Percentiles rank a stretch among this genome's conserved stretches.
Conservation (phyloP, 2,888 invertebrate species). For the Polymixis flavicincta region DNA sequence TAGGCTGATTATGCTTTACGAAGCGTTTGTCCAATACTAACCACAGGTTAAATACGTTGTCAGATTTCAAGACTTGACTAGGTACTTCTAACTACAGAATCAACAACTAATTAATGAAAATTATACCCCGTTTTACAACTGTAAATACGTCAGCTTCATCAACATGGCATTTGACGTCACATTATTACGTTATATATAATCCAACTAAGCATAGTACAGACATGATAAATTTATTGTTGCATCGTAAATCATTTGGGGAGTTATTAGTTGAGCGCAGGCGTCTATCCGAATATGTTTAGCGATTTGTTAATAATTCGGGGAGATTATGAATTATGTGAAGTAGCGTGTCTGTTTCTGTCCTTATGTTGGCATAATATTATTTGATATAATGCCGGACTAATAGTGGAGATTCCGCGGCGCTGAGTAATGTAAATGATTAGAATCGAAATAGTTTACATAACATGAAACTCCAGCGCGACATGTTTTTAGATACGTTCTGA, state of each 20-base stretch:
- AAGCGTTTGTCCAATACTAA: not conserved
- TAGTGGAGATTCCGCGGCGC: constrained; percentile 1
- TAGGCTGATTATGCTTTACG: too few relatives aligned
- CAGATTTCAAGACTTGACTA: not conserved
- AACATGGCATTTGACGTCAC: constrained; percentile 43
- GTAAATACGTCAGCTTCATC: constrained; percentile 6
- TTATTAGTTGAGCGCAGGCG: constrained; percentile 41
- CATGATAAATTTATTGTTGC: constrained; percentile 44
- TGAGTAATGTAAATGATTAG: not conserved
- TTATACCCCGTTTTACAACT: constrained; percentile 4
- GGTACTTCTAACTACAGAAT: not conserved
- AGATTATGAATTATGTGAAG: constrained; percentile 38
- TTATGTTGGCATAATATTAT: constrained; percentile 25
- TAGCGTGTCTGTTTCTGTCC: constrained; percentile 43
- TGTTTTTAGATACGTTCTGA: constrained; percentile 5
- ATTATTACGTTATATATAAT: constrained; percentile 15
- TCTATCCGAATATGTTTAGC: constrained; percentile 42
- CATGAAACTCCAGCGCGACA: not conserved
- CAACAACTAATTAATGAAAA: constrained; percentile 29
- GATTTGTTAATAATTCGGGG: constrained; percentile 36
- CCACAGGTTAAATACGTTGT: not conserved
- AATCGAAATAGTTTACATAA: constrained; percentile 21
- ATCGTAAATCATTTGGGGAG: constrained; percentile 54
- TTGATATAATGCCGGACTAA: constrained; percentile 27
- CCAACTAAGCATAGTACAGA: constrained; percentile 12